These are phyloP conservation scores for Corticium candelabrum DNA, from an alignment of 37 sponge, comb jelly and placozoan genomes.

Conservation along the genomic window DNA sequence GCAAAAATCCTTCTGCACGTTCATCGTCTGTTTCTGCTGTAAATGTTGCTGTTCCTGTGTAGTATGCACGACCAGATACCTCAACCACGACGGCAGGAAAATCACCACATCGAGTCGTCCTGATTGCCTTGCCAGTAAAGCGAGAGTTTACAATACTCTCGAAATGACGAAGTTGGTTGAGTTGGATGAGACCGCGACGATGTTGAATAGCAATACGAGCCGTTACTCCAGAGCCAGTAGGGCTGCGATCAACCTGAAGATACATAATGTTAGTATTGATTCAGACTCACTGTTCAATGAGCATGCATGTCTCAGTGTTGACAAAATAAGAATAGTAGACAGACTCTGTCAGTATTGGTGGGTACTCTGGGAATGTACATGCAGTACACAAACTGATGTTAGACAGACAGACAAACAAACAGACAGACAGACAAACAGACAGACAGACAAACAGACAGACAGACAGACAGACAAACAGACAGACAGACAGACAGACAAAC, in stretches of 20 bases:
- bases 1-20: conserved; percentile 33
- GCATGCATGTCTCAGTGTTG: too few relatives aligned
- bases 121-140: conserved; percentile 43
- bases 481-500: too few relatives aligned
- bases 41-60: conserved; percentile 51
- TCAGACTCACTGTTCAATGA: too few relatives aligned
- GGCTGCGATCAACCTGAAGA: conserved; percentile 59
- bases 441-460: too few relatives aligned
- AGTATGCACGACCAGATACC: conserved; percentile 66
- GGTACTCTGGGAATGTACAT: too few relatives aligned
- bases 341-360: too few relatives aligned
- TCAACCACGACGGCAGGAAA: conserved; percentile 53
- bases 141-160: conserved; percentile 25
- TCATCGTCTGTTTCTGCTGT: conserved; percentile 49
- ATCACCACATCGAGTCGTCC: conserved; percentile 25
- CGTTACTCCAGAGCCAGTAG: conserved; percentile 71
- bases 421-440: too few relatives aligned
- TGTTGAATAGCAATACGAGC: conserved; percentile 63
- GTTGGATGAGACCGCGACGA: conserved; percentile 41
- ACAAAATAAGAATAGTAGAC: too few relatives aligned
- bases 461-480: too few relatives aligned
- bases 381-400: too few relatives aligned
- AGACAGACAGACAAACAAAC: too few relatives aligned
- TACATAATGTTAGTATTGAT: neutral
- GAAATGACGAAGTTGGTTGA: conserved; percentile 13